Conservation (phyloP, 2,888 invertebrate species). For the Tachina fera region DNA sequence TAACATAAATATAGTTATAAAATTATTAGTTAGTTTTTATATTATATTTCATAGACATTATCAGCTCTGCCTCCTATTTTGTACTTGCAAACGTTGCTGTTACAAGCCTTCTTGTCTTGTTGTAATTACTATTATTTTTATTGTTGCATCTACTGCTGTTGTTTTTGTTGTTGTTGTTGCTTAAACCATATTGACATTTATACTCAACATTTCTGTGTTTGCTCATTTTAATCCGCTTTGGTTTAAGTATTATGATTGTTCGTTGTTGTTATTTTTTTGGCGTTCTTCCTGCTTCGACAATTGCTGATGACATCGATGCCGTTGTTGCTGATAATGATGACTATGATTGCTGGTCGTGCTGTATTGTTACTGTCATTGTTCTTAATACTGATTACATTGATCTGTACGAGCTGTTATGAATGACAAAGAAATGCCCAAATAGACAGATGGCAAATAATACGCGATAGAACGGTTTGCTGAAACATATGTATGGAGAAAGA, state of each 20-base stretch:
- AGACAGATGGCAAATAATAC: background rate
- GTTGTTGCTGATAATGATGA: constrained; percentile 33
- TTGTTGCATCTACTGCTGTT: background rate
- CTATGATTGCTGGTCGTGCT: constrained; percentile 49
- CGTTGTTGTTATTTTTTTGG: constrained; percentile 12
- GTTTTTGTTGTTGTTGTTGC: constrained; percentile 31
- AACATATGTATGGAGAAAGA: background rate
- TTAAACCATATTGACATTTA: constrained; percentile 64
- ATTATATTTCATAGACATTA: background rate
- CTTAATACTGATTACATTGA: constrained; percentile 66
- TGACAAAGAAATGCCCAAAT: constrained; percentile 40
- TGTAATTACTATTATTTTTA: constrained; percentile 26
- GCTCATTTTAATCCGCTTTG: constrained; percentile 68
- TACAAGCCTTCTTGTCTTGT: constrained; percentile 17
- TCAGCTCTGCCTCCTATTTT: background rate
- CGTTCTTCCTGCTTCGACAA: constrained; percentile 9
- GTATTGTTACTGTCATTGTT: constrained; percentile 59
- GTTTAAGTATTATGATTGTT: constrained; percentile 60
- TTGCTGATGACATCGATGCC: constrained; percentile 12
- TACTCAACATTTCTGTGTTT: constrained; percentile 63
- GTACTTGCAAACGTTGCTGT: background rate
- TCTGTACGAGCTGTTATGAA: constrained; percentile 58
- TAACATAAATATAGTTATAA: no score
- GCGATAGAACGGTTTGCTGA: no score
- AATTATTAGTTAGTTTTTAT: background rate